Evolutionary conservation across 2,113 vertebrate genomes (phyloP).

Genomic region (Hassar affinis): DNA sequence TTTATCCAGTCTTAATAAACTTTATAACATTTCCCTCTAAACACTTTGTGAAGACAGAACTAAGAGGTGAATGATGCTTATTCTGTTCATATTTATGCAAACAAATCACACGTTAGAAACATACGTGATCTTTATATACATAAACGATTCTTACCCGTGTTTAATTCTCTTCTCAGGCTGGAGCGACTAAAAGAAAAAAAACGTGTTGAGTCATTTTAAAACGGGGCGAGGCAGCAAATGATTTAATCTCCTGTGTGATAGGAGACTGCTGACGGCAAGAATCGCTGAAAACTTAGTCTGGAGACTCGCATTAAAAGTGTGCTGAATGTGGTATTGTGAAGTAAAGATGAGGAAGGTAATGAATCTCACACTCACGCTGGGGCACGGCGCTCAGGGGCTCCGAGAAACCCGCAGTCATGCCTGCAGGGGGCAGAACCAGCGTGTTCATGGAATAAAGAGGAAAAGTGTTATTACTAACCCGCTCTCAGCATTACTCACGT

Average conservation of each 20-base stretch:
- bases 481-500: too few relatives aligned
- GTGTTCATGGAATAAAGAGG: too few relatives aligned
- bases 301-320: not conserved
- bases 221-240: too few relatives aligned
- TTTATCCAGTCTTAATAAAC: too few relatives aligned
- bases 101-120: not conserved
- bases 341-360: not conserved
- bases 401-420: not conserved
- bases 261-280: slow-evolving; percentile 4
- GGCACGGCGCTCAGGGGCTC: not conserved
- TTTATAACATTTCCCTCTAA: too few relatives aligned
- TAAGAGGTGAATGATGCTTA: too few relatives aligned
- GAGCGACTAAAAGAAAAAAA: slow-evolving; percentile 9
- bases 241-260: slow-evolving; percentile 3
- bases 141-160: not conserved
- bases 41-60: too few relatives aligned
- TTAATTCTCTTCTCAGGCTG: not conserved
- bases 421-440: too few relatives aligned
- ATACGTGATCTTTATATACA: not conserved
- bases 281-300: not conserved
- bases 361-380: not conserved
- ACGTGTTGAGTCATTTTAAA: slow-evolving; percentile 9
- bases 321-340: not conserved
- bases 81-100: not conserved
- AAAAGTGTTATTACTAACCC: too few relatives aligned